Evolutionary conservation across 2,113 vertebrate genomes (phyloP), one percentile per base, ranked within the genome.

Genomic region (Hyperopisus bebe): DNA sequence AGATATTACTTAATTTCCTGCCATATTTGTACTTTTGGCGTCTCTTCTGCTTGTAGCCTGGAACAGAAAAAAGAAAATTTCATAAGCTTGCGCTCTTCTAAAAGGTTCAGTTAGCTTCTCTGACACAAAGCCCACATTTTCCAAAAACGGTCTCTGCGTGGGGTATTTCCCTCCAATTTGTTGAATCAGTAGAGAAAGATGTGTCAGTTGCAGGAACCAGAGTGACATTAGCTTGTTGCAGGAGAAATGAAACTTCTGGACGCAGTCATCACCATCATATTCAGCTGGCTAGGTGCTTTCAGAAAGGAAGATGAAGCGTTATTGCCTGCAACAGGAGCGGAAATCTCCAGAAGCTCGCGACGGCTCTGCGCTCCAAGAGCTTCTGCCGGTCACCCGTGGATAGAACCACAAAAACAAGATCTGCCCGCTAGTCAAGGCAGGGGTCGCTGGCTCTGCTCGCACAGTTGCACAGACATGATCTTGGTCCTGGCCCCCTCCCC

Each of bases 61-160:
- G 46, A 53, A 87, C 19, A 84, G 19, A 47, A 21, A 83, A 83
- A 42, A 17, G 70, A 83, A 42, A 24, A 13, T 11, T n/a, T 84
- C 80, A 84, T 2, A 46, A 53, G 21, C 15, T 17, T 17, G 11
- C 27, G 7, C 48, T 19, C 47, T 87, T 53, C 48, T 55, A 39
- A 55, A 42, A n/a, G 85, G 31, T 87, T 24, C 27, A 51, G 27
- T 87, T 87, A 24, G 85, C 50, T 35, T 87, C 35, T 87, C 85
- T 87, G 84, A 86, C 11, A 51, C 9, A 51, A 51, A 86, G 31
- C 85, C 85, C 85, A 87, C 85, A 53, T 53, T 87, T 87, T 87
- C 85, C 31, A 53, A 35, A 51, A 55, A 53, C 15, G 5, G 1
- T 6, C 85, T 87, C 50, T 7, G 47, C 27, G 44, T 47, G 82